Base-by-base conservation (phyloP, 2,888 invertebrate genomes). In the Sarcophaga rosellei region DNA sequence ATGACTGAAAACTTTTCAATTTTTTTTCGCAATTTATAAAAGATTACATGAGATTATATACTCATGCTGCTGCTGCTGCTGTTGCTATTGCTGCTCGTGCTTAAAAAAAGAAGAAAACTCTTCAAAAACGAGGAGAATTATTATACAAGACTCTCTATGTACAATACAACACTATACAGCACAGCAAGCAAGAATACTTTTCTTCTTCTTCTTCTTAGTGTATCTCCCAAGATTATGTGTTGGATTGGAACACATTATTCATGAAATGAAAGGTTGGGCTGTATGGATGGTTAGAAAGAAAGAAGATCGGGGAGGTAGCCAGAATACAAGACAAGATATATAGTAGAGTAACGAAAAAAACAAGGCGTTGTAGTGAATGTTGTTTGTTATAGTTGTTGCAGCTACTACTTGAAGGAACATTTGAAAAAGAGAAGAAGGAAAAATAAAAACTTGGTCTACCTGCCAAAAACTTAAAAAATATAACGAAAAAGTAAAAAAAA, bases 11-110 rank as follows among this genome's bases (percentile, higher is more conserved):
- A 53, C 17, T 70, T 79, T 84, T 78, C 4, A 25, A 66, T 73
- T 74, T 78, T 82, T 69, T 83, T 82, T 79, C 57, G 74, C 70
- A 75, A 80, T 59, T 79, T 84, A 80, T 65, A 84, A 65, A 84
- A 84, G 84, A 84, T 84, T 84, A 80, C 79, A 80, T 72, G 84
- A 69, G 74, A 84, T 84, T 79, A 75, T 76, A 84, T 80, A 17
- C 53, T 53, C 17, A 35, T 35, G 35, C 35, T 35, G 35, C 10
- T 35, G 35, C 35, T 35, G 35, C 35, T 35, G 35, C 35, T 35
- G 35, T 2, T 35, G 35, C 35, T 8, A 35, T 8, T 35, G 35
- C 35, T 35, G 35, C 35, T 35, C 35, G 35, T 35, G 35, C 10
- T 35, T 35, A 35, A 8, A 70, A 69, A 35, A 79, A 44, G 45